These are phyloP conservation scores for Osmoderma eremita DNA, from an alignment of 2,888 invertebrate genomes.

Conservation along the genomic window DNA sequence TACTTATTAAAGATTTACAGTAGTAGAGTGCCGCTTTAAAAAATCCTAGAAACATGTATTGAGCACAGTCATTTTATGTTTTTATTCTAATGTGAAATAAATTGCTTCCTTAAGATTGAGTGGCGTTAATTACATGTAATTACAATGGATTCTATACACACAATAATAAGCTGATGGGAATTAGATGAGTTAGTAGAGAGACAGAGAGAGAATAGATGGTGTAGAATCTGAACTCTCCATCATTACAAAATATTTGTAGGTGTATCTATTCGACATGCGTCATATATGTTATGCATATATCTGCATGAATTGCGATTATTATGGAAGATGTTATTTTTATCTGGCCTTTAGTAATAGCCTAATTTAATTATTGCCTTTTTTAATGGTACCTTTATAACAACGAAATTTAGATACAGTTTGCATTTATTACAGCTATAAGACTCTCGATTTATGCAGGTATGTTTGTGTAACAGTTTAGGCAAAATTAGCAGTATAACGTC, in stretches of 20 bases:
- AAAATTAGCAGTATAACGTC: no score
- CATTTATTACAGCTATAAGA: no score
- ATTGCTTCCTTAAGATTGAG: conserved; percentile 30
- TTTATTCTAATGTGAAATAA: conserved; percentile 14
- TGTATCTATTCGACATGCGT: no score
- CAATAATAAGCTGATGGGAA: conserved; percentile 4
- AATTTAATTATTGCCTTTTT: no score
- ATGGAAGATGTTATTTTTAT: no score
- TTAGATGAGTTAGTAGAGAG: background rate
- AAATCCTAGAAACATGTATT: no score
- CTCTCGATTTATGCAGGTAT: no score
- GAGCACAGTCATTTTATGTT: background rate
- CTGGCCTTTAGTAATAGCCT: no score
- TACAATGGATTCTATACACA: conserved; percentile 1
- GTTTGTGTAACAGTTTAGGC: no score
- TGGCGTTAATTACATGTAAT: conserved; percentile 22
- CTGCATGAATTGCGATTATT: background rate
- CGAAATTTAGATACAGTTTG: no score
- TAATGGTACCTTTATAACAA: no score
- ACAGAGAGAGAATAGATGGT: conserved; percentile 2
- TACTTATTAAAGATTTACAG: background rate
- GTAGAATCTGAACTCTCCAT: conserved; percentile 6
- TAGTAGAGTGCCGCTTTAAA: background rate
- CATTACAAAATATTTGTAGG: background rate
- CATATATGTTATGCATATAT: no score